Conservation (phyloP, 2,797 vertebrate genomes). For the Trachurus trachurus region DNA sequence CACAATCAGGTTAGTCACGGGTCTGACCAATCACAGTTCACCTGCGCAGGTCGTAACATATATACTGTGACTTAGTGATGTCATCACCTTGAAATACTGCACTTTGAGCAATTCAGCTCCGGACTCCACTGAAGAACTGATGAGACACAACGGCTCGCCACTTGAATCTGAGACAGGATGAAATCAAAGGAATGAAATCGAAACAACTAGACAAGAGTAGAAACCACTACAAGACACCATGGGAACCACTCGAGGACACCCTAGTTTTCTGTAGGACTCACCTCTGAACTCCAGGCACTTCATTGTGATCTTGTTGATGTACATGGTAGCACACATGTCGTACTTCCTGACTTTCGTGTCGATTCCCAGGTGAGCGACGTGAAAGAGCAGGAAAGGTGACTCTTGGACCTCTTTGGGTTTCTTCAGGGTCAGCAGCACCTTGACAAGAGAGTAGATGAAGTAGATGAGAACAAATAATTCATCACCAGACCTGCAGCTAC, state of each 20-base stretch:
- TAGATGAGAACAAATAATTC: neutral
- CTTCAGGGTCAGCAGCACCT: conserved; percentile 91
- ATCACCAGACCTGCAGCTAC: neutral
- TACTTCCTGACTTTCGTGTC: conserved; percentile 88
- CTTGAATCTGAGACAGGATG: conserved; percentile 81
- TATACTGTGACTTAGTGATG: neutral
- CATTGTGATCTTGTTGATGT: conserved; percentile 90
- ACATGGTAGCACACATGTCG: conserved; percentile 88
- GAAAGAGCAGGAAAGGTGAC: conserved; percentile 87
- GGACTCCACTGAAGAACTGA: conserved; percentile 89
- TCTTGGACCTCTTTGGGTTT: conserved; percentile 83
- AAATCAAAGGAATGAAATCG: no score
- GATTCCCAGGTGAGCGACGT: conserved; percentile 89
- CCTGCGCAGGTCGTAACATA: rapidly evolving
- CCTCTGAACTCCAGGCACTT: conserved; percentile 91
- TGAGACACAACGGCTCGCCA: conserved; percentile 88
- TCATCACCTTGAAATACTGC: conserved; percentile 90
- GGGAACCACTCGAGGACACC: neutral
- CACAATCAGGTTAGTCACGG: neutral
- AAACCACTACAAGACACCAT: no score
- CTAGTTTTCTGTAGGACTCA: conserved; percentile 56
- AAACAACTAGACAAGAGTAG: neutral
- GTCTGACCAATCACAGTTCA: neutral
- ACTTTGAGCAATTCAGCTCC: conserved; percentile 93
- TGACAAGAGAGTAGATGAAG: neutral